Evolutionary conservation across 1,140 invertebrate genomes (phyloP).

Genomic region (Trachymyrmex septentrionalis): DNA sequence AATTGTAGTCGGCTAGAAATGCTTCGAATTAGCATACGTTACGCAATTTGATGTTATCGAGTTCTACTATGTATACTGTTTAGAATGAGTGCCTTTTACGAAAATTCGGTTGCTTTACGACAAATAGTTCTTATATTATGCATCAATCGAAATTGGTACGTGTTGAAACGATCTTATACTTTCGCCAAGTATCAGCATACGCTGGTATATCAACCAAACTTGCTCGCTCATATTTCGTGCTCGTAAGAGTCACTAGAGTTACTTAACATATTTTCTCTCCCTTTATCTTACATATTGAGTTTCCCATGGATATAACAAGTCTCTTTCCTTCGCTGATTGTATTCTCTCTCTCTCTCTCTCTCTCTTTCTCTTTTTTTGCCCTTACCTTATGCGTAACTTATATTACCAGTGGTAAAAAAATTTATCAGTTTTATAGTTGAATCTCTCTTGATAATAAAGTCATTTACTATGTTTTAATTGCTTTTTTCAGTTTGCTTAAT

Average conservation of each 20-base stretch:
- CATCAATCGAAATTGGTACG: background rate
- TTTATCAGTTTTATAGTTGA: background rate
- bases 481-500: background rate
- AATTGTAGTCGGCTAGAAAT: conserved; percentile 22
- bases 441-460: conserved; percentile 1
- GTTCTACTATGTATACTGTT: conserved; percentile 18
- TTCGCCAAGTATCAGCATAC: conserved; percentile 24
- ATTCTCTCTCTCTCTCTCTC: background rate
- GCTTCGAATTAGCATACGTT: conserved; percentile 35
- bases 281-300: conserved; percentile 3
- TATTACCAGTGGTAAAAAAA: background rate
- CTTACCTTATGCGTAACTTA: background rate
- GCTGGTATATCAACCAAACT: conserved; percentile 12
- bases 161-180: conserved; percentile 32
- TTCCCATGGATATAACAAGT: background rate
- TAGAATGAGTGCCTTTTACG: background rate
- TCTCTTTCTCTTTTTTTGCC: background rate
- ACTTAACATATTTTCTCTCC: conserved; percentile 47
- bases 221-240: conserved; percentile 43
- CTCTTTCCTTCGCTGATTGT: background rate
- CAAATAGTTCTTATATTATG: conserved; percentile 10
- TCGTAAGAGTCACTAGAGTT: conserved; percentile 42
- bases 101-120: conserved; percentile 35
- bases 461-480: background rate
- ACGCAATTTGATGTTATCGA: conserved; percentile 42